phyloP scores from a whole-genome alignment of 2,888 invertebrate species.

The Dynastes tityus region DNA sequence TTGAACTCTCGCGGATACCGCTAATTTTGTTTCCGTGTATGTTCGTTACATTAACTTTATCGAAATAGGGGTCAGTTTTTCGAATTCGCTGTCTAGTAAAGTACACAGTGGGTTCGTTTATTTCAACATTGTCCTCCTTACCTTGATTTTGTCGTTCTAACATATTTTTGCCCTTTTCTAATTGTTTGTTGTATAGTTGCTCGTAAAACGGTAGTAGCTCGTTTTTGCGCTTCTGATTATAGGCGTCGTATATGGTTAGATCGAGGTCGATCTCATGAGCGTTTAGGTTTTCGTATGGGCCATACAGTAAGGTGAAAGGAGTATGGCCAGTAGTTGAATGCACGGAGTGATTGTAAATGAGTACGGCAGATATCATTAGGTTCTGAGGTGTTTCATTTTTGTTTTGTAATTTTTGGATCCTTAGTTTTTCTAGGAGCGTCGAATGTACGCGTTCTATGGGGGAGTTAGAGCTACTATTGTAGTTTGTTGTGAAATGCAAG shows the following conservation, averaged over 20 bases:
- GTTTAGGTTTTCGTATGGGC: background rate
- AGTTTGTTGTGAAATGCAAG: slow-evolving; percentile 6
- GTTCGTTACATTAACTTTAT: no score
- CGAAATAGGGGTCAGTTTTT: no score
- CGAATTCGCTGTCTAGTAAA: no score
- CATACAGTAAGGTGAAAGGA: background rate
- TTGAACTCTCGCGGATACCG: no score
- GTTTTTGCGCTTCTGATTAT: background rate
- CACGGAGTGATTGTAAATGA: slow-evolving; percentile 25
- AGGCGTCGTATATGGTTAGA: background rate
- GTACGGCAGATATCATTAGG: slow-evolving; percentile 18
- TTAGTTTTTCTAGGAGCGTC: slow-evolving; percentile 4
- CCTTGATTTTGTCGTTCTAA: slow-evolving; percentile 45
- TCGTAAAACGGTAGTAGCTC: slow-evolving; percentile 48
- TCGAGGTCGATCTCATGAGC: background rate
- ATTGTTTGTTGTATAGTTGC: slow-evolving; percentile 43
- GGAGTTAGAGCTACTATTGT: slow-evolving; percentile 49
- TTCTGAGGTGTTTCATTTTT: slow-evolving; percentile 22
- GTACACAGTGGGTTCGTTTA: no score
- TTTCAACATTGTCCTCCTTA: slow-evolving; percentile 6
- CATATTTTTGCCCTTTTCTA: slow-evolving; percentile 24
- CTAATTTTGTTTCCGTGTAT: no score
- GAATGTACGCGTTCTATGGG: slow-evolving; percentile 39
- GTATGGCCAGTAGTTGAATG: slow-evolving; percentile 16
- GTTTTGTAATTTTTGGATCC: slow-evolving; percentile 3